Base-by-base conservation (phyloP, 2,113 vertebrate species). In the Catharus fuscescens region DNA sequence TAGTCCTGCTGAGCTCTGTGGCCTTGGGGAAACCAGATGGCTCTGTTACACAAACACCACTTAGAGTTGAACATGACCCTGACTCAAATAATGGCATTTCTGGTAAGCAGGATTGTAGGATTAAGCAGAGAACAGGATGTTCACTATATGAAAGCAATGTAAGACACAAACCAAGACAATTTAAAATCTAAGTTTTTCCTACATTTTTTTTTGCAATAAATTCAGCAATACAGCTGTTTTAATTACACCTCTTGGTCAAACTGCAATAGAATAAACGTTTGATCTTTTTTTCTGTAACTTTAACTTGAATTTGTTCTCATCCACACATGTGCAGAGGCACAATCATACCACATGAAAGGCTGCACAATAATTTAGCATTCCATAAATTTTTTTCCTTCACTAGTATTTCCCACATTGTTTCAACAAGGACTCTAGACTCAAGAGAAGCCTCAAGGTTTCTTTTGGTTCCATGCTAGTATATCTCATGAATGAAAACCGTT, bases 11-110 rank as follows among this genome's bases (percentile, higher is more conserved):
- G 93, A 64, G 82, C 31, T 67, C 29, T 29, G 60, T 84, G 85
- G 90, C 92, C 80, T 71, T 84, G 88, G 56, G 82, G 88, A 92
- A 94, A 56, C 56, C 94, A 94, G 82, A 94, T 90, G 80, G 64
- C 56, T 95, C 76, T 88, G 57, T 50, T 90, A 78, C 32, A 92
- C 48, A 90, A 94, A 88, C 23, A 44, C 61, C 60, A 57, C 40
- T 93, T 86, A 34, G 79, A 84, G 69, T 0, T 86, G 82, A 90
- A 71, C 54, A 73, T 42, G 52, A 93, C 52, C 59, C 42, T 92
- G 47, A 56, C 64, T 90, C 60, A 78, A 86, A 69, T 78, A 94
- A 83, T 72, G 60, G 23, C 47, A 82, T 80, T 95, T 90, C 94
- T 96, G 74, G 65, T 92, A 88, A 94, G 54, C 2, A 50, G 31